phyloP scores from a whole-genome alignment of 2,888 invertebrate genomes.

The Pyrochroa serraticornis region DNA sequence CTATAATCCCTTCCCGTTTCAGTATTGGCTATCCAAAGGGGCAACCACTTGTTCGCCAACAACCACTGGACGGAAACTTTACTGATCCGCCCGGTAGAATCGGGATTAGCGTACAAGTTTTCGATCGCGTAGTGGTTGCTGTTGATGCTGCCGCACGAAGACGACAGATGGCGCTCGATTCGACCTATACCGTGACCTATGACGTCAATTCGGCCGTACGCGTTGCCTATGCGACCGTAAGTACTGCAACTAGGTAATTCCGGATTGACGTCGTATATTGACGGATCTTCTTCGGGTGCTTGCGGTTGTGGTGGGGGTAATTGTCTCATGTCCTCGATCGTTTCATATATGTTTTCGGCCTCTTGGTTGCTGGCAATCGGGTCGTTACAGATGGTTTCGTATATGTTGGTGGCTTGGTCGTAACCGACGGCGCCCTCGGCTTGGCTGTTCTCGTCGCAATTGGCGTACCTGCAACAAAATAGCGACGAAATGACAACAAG shows the following conservation, averaged over 20 bases:
- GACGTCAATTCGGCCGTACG: conserved; percentile 64
- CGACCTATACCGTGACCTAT: conserved; percentile 61
- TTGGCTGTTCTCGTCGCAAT: conserved; percentile 62
- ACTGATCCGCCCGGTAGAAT: conserved; percentile 61
- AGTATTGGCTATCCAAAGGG: conserved; percentile 65
- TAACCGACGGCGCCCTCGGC: conserved; percentile 64
- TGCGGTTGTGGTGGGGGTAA: conserved; percentile 24
- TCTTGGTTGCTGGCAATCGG: conserved; percentile 54
- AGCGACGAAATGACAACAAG: background rate
- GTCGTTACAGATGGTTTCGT: conserved; percentile 60
- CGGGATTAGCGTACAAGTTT: conserved; percentile 52
- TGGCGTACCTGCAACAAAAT: conserved; percentile 47
- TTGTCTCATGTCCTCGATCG: conserved; percentile 60
- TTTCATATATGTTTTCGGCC: conserved; percentile 62
- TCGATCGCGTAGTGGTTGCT: conserved; percentile 59
- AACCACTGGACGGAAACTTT: conserved; percentile 71
- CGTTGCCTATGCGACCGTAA: conserved; percentile 56
- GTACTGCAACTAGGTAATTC: conserved; percentile 49
- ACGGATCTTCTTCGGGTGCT: conserved; percentile 40
- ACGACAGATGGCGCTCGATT: conserved; percentile 67
- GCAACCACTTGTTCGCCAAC: conserved; percentile 70
- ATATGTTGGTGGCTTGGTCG: conserved; percentile 61
- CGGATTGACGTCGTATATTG: conserved; percentile 45
- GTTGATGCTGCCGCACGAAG: conserved; percentile 68
- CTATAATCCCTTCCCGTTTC: conserved; percentile 58